Conservation (phyloP, 2,888 invertebrate species). For the Trichacis sp. region DNA sequence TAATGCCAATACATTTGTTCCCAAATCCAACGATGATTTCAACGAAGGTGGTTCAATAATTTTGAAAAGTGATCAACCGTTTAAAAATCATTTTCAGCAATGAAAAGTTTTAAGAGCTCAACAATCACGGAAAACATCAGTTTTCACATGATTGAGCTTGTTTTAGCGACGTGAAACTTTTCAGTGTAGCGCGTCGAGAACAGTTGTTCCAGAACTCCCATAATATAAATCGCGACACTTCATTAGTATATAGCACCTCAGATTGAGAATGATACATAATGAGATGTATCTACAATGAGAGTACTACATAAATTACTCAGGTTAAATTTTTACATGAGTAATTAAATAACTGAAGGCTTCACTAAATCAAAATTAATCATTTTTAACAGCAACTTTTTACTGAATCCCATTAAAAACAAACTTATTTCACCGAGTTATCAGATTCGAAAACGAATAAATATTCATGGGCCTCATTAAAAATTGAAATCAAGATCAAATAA, state of each 20-base stretch:
- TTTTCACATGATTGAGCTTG: background rate
- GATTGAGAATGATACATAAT: background rate
- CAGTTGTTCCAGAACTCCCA: background rate
- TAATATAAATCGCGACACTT: slow-evolving; percentile 2
- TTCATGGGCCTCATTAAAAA: background rate
- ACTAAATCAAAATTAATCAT: slow-evolving; percentile 3
- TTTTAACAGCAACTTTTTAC: background rate
- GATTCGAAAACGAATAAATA: background rate
- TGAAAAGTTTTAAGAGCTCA: background rate
- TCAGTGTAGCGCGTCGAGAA: background rate
- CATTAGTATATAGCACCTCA: slow-evolving; percentile 6
- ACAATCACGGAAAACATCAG: background rate
- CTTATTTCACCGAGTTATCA: background rate
- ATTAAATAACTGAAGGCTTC: background rate
- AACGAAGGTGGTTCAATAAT: background rate
- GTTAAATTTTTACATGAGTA: background rate
- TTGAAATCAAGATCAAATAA: background rate
- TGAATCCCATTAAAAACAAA: background rate
- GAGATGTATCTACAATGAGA: slow-evolving; percentile 4
- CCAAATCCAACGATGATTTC: background rate
- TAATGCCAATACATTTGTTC: too few species aligned
- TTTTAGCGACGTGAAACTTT: background rate
- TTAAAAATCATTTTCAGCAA: background rate
- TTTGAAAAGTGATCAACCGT: too few species aligned
- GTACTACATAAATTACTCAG: background rate